Conservation (phyloP, 2,113 vertebrate species). For the Limanda limanda region DNA sequence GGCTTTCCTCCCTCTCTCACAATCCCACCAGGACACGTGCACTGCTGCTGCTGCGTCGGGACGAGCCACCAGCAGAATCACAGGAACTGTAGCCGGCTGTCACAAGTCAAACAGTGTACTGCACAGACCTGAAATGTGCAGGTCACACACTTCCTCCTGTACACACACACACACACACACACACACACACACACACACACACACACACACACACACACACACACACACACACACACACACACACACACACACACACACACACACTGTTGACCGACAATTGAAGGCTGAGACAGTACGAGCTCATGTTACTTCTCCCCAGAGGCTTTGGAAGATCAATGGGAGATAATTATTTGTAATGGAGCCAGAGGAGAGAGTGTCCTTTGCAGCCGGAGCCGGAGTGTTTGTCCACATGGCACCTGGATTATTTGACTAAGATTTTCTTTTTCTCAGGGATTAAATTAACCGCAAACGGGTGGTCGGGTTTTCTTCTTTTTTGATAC, state of each 20-base stretch:
- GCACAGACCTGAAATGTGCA: constrained; percentile 35
- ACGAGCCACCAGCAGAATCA: constrained; percentile 43
- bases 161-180: constrained; percentile 12
- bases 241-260: constrained; percentile 11
- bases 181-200: constrained; percentile 5
- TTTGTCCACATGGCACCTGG: constrained; percentile 34
- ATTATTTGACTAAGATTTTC: constrained; percentile 10
- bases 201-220: constrained; percentile 10
- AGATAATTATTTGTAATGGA: constrained; percentile 76
- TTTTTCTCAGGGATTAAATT: constrained; percentile 29
- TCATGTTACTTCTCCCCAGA: constrained; percentile 43
- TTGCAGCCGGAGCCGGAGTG: constrained; percentile 17
- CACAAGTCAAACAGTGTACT: constrained; percentile 42
- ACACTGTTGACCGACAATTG: constrained; percentile 47
- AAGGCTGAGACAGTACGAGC: constrained; percentile 50
- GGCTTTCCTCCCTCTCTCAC: constrained; percentile 47
- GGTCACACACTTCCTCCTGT: constrained; percentile 13
- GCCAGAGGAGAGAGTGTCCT: constrained; percentile 44
- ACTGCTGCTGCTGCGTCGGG: constrained; percentile 39
- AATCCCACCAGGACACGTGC: constrained; percentile 44
- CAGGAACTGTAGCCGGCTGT: constrained; percentile 37
- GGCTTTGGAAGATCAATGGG: constrained; percentile 52
- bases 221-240: constrained; percentile 14
- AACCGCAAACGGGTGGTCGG: constrained; percentile 18
- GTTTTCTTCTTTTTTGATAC: not conserved